Percentiles rank a stretch among this genome's conserved stretches.
Conservation (phyloP, 2,888 invertebrate genomes). For the Bedellia somnulentella region DNA sequence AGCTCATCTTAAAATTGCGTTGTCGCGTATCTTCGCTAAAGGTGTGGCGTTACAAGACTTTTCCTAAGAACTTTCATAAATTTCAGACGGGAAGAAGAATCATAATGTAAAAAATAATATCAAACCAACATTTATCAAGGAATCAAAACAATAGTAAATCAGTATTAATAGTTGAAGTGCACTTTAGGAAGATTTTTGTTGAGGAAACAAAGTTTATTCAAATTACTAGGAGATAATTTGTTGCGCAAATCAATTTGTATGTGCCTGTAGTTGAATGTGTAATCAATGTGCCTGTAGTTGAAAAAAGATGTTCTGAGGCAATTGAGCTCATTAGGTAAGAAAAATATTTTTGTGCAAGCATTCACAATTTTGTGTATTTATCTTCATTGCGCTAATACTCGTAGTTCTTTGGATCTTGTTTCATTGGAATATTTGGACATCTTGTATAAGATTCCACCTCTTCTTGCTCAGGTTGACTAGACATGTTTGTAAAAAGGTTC, state of each 20-base stretch:
- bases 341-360: constrained; percentile 11
- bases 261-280: too few relatives aligned
- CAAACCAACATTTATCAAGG: too few relatives aligned
- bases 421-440: constrained; percentile 11
- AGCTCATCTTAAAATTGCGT: too few relatives aligned
- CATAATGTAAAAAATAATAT: too few relatives aligned
- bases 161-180: too few relatives aligned
- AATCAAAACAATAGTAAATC: too few relatives aligned
- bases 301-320: constrained; percentile 12
- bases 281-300: constrained; percentile 12
- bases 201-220: too few relatives aligned
- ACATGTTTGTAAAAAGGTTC: constrained; percentile 9
- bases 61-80: too few relatives aligned
- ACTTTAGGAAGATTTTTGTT: too few relatives aligned
- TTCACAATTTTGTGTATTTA: constrained; percentile 11
- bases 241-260: constrained; percentile 8
- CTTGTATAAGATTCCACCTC: constrained; percentile 10
- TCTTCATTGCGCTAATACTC: constrained; percentile 11
- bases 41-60: too few relatives aligned
- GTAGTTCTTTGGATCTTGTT: constrained; percentile 11
- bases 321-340: constrained; percentile 10
- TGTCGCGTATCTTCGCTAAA: too few relatives aligned
- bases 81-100: too few relatives aligned
- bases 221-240: constrained; percentile 9
- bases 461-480: constrained; percentile 8